Evolutionary conservation across 2,888 invertebrate genomes (phyloP).

Genomic region (Ichneumoninae sp.): DNA sequence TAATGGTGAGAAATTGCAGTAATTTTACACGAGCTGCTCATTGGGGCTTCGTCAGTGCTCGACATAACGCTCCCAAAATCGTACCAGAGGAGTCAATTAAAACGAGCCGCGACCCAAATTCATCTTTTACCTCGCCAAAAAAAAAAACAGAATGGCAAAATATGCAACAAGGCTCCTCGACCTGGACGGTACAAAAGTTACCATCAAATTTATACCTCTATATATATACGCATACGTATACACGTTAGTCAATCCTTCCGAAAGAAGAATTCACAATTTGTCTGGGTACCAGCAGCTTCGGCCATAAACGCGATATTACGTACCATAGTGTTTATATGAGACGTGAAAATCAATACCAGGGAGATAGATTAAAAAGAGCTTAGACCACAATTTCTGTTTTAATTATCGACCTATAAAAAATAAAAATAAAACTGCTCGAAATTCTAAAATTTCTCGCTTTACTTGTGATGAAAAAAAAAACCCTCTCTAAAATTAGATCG

Average conservation of each 20-base stretch:
- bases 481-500: no score
- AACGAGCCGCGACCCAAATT: not conserved
- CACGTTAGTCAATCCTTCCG: constrained; percentile 43
- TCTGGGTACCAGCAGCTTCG: constrained; percentile 66
- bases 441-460: no score
- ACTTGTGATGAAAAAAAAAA: no score
- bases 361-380: no score
- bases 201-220: not conserved
- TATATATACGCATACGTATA: not conserved
- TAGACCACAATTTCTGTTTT: no score
- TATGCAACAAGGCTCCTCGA: not conserved
- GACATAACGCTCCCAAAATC: no score
- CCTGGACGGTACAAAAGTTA: not conserved
- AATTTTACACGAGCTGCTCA: no score
- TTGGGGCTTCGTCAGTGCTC: no score
- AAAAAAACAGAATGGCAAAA: not conserved
- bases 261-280: constrained; percentile 68
- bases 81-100: no score
- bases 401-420: no score
- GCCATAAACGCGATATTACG: constrained; percentile 74
- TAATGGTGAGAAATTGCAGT: no score
- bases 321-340: constrained; percentile 73
- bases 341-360: constrained; percentile 71
- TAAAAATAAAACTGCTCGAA: no score
- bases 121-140: not conserved